These are phyloP conservation scores for Lycocerus yunnanus DNA, from an alignment of 2,888 invertebrate genomes.

Conservation along the genomic window DNA sequence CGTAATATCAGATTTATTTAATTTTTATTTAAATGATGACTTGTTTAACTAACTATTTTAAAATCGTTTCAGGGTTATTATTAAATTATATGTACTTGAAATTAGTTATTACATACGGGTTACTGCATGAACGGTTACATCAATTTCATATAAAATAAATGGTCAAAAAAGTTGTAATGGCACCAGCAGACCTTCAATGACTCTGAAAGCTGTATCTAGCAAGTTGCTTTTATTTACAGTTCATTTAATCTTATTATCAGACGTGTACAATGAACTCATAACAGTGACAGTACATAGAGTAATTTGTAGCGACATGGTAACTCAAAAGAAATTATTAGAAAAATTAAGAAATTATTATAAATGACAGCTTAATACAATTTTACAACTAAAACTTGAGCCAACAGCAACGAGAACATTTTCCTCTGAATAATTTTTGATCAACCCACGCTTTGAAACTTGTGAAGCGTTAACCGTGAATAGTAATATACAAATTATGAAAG, in stretches of 20 bases:
- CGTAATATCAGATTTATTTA: background rate
- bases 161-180: constrained; percentile 7
- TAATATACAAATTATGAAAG: background rate
- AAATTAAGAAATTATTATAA: too few relatives aligned
- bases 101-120: background rate
- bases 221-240: constrained; percentile 12
- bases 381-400: too few relatives aligned
- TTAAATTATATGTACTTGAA: background rate
- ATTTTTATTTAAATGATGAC: background rate
- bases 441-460: background rate
- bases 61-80: background rate
- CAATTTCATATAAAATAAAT: constrained; percentile 8
- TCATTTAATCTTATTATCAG: constrained; percentile 11
- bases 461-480: background rate
- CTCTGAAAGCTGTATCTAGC: constrained; percentile 6
- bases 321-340: background rate
- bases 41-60: background rate
- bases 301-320: background rate
- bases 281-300: background rate
- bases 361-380: too few relatives aligned
- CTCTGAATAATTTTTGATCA: too few relatives aligned
- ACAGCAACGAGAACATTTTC: background rate
- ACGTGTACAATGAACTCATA: background rate
- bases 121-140: background rate
- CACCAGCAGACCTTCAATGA: constrained; percentile 9